Evolutionary conservation across 2,113 vertebrate genomes (phyloP), one percentile per base, ranked within the genome.

Genomic region (Scomber japonicus): DNA sequence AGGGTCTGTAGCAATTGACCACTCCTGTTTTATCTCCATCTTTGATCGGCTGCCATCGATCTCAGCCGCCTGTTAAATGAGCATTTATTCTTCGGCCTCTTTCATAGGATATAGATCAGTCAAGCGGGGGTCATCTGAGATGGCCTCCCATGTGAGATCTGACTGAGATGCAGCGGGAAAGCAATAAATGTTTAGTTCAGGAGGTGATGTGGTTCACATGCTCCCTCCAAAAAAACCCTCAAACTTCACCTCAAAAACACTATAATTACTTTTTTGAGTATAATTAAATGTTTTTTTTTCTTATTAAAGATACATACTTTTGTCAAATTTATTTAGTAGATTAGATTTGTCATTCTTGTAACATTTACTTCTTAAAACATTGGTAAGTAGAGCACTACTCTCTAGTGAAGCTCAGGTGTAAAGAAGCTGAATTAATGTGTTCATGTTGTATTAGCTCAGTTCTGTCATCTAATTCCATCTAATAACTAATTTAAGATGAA

Each of bases 11-110:
- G 74, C 27, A 17, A 85, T 86, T 88, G 83, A 87, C 78, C 63
- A 3, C 62, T 73, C 51, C 72, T n/a, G 56, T 76, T 86, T 88
- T 85, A 90, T 92, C 83, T 86, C 66, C 76, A 72, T 81, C 86
- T 91, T 84, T 85, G 83, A 93, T 86, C 75, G 24, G 61, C 82
- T 62, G 61, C 78, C 87, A 92, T 93, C 76, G 86, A 93, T 93
- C 78, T 81, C 59, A 9, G 76, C 80, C 68, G 82, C 72, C 82
- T 73, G 78, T 49, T 83, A 90, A 90, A 91, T 86, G 84, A 90
- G 82, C 78, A 69, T 81, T 89, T 87, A 83, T 88, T 87, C 84
- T 64, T 59, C 55, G 0, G 77, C 48, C 61, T 63, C 81, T 87
- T 89, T 89, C 80, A 87, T 79, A 66, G 77, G 75, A 84, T 84